Evolutionary conservation across 2,113 vertebrate species (phyloP), one percentile per base, ranked within the genome.

Genomic region (Recurvirostra avosetta): DNA sequence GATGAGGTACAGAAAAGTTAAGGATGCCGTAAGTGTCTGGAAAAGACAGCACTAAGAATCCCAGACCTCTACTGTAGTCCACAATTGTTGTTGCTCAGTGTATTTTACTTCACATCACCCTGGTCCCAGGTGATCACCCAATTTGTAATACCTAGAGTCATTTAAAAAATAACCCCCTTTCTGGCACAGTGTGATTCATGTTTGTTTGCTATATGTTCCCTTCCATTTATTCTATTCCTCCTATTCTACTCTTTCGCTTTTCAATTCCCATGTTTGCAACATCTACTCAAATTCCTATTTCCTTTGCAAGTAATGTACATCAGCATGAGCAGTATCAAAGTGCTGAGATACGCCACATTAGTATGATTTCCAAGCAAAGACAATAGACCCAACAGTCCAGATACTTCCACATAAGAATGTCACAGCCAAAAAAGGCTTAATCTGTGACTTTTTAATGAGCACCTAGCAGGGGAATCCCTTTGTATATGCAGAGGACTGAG

Each of bases 331-430:
- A 52, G 38, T 50, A 56, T 16, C 41, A 25, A 30, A 75, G 36
- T 56, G 66, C 47, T 43, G 40, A 77, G 25, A 6, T n/a, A 14
- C 3, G 15, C 55, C 43, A 56, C 52, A 58, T 49, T 9, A 75
- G 6, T 40, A n/a, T 20, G 25, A 66, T 50, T 80, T 88, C 75
- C 82, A 75, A 50, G 52, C 38, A 86, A 86, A 65, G 58, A 56
- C 49, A 73, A 82, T 34, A 50, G 49, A 43, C 49, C 38, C 4
- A n/a, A 20, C 10, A 86, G 26, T 58, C 38, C 77, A 75, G 74
- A 32, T 13, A 38, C 63, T 55, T 70, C 45, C 36, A 67, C 0
- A 0, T 34, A 73, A 76, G 40, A 81, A 68, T 0, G 0, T 45
- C 22, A 52, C 30, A 38, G 49, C 49, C 49, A 59, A 63, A 61